Conservation (phyloP, 1,140 invertebrate genomes). For the Apis dorsata region DNA sequence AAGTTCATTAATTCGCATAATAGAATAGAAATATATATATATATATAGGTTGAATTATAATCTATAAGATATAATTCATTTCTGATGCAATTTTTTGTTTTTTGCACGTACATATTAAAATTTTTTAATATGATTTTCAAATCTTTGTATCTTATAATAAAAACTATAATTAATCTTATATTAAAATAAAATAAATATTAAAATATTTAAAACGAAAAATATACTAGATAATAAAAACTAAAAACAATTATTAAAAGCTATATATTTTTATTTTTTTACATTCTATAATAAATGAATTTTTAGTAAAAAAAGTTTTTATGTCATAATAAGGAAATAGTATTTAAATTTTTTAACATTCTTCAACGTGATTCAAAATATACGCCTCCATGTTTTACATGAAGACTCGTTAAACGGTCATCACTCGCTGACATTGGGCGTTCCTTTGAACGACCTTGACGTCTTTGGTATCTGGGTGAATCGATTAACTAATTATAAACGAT, state of each 20-base stretch:
- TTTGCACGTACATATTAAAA: not conserved
- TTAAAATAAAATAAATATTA: not conserved
- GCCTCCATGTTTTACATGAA: not conserved
- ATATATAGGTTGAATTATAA: not conserved
- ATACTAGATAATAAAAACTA: too few species aligned
- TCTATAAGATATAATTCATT: not conserved
- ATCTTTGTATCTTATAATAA: not conserved
- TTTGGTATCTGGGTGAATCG: conserved; percentile 33
- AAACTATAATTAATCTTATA: not conserved
- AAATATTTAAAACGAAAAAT: not conserved
- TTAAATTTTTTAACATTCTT: not conserved
- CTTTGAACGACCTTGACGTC: conserved; percentile 47
- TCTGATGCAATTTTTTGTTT: not conserved
- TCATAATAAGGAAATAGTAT: too few species aligned
- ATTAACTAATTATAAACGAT: conserved; percentile 51
- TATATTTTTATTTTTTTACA: not conserved
- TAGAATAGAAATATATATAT: too few species aligned
- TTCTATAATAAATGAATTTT: too few species aligned
- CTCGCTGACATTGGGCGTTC: conserved; percentile 16
- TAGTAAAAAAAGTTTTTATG: too few species aligned
- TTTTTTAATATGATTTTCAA: not conserved
- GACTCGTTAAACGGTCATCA: not conserved
- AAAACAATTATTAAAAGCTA: too few species aligned
- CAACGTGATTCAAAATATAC: too few species aligned
- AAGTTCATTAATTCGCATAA: not conserved